Percentiles rank a stretch among this genome's conserved stretches.
Conservation (phyloP, 2,797 vertebrate genomes). For the Cossypha polioptera region DNA sequence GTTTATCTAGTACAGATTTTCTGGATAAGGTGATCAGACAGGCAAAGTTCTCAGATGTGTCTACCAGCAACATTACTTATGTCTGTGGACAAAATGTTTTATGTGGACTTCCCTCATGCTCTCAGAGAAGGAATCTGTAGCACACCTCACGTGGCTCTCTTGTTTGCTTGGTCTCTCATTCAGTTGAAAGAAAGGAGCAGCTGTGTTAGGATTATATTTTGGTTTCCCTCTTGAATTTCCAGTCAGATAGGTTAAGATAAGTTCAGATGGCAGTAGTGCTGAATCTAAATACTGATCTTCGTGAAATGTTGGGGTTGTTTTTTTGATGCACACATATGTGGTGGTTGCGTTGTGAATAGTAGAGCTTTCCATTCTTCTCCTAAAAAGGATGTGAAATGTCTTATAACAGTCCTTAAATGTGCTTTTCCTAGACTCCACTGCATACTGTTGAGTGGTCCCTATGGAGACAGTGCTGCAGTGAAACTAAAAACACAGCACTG, state of each 20-base stretch:
- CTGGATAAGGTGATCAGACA: neutral
- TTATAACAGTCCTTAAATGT: neutral
- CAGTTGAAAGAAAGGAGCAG: neutral
- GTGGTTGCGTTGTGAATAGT: neutral
- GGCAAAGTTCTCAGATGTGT: neutral
- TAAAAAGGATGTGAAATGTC: neutral
- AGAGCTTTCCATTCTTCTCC: neutral
- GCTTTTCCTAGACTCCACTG: neutral
- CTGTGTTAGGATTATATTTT: neutral
- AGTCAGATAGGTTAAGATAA: neutral
- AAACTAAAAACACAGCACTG: neutral
- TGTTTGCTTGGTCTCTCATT: neutral
- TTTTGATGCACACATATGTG: accelerated
- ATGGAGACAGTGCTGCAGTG: slow-evolving; percentile 16
- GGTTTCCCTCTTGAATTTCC: neutral
- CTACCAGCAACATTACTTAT: neutral
- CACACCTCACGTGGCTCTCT: neutral
- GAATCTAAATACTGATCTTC: neutral
- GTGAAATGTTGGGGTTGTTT: neutral
- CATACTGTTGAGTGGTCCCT: neutral
- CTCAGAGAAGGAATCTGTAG: neutral
- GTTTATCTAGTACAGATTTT: neutral
- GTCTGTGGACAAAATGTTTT: neutral
- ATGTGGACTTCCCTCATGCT: neutral
- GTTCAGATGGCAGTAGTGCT: neutral